These are phyloP conservation scores for Sogatella furcifera DNA, from an alignment of 1,140 invertebrate species.

Conservation along the genomic window DNA sequence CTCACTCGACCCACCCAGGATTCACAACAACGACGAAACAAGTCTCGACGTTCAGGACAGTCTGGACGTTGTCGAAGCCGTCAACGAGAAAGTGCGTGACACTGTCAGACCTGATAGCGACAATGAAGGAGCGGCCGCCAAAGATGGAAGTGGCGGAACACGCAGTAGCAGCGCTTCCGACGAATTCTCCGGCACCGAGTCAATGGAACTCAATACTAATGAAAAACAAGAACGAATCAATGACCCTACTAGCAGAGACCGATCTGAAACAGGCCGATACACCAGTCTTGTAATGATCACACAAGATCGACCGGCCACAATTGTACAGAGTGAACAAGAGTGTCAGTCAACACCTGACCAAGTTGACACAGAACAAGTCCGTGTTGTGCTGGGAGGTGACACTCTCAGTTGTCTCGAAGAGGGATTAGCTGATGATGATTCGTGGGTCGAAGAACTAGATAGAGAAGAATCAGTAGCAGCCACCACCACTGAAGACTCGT, in stretches of 20 bases:
- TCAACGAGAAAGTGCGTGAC: not conserved
- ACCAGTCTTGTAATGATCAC: constrained; percentile 81
- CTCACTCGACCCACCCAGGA: too few relatives aligned
- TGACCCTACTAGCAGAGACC: constrained; percentile 17
- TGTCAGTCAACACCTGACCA: constrained; percentile 13
- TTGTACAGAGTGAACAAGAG: not conserved
- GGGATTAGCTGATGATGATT: constrained; percentile 73
- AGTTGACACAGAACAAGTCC: constrained; percentile 32
- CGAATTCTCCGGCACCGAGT: constrained; percentile 28
- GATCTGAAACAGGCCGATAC: constrained; percentile 51
- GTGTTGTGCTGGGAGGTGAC: constrained; percentile 49
- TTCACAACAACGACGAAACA: too few relatives aligned
- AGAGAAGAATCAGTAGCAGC: constrained; percentile 45
- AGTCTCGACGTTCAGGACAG: constrained; percentile 3
- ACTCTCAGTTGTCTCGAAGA: constrained; percentile 66
- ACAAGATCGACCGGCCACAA: constrained; percentile 40
- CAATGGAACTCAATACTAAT: constrained; percentile 25
- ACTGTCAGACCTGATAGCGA: constrained; percentile 1
- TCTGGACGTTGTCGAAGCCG: not conserved
- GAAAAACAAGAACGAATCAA: constrained; percentile 10
- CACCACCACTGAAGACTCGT: constrained; percentile 40
- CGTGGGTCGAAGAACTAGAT: constrained; percentile 74
- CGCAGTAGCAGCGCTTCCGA: constrained; percentile 18
- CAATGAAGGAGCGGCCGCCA: constrained; percentile 14
- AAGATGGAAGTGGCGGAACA: constrained; percentile 14